Evolutionary conservation across 2,797 vertebrate genomes (phyloP).

Genomic region (Melanotaenia nigrans): DNA sequence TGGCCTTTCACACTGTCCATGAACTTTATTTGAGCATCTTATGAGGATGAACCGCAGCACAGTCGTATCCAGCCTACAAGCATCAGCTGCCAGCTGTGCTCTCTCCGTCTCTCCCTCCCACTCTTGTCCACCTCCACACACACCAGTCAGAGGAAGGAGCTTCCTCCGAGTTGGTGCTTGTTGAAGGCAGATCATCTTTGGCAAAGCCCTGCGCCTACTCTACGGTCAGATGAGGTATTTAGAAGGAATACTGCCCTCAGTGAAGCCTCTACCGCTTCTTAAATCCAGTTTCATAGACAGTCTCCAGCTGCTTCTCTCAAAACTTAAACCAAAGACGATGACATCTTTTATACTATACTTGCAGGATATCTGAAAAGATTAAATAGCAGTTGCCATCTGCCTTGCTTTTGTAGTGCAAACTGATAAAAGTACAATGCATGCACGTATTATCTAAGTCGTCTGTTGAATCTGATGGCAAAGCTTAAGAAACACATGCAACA

Average conservation of each 20-base stretch:
- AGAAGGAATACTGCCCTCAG: slow-evolving; percentile 12
- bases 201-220: slow-evolving; percentile 35
- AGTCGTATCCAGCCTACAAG: slow-evolving; percentile 50
- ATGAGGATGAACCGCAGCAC: slow-evolving; percentile 57
- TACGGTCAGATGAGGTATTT: slow-evolving; percentile 10
- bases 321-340: slow-evolving; percentile 62
- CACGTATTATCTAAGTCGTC: slow-evolving; percentile 73
- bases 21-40: slow-evolving; percentile 63
- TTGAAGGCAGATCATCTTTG: slow-evolving; percentile 37
- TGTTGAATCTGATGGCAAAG: slow-evolving; percentile 55
- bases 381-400: slow-evolving; percentile 68
- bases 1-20: slow-evolving; percentile 61
- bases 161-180: slow-evolving; percentile 54
- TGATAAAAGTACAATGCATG: slow-evolving; percentile 76
- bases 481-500: slow-evolving; percentile 43
- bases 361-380: slow-evolving; percentile 71
- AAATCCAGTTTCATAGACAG: slow-evolving; percentile 11
- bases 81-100: slow-evolving; percentile 45
- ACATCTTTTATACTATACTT: slow-evolving; percentile 61
- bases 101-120: slow-evolving; percentile 40
- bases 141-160: slow-evolving; percentile 56
- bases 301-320: slow-evolving; percentile 68
- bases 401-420: slow-evolving; percentile 78
- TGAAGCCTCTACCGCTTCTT: slow-evolving; percentile 13
- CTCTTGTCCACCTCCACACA: slow-evolving; percentile 55